Conservation (phyloP, 1,140 invertebrate genomes). For the Goniozus legneri region DNA sequence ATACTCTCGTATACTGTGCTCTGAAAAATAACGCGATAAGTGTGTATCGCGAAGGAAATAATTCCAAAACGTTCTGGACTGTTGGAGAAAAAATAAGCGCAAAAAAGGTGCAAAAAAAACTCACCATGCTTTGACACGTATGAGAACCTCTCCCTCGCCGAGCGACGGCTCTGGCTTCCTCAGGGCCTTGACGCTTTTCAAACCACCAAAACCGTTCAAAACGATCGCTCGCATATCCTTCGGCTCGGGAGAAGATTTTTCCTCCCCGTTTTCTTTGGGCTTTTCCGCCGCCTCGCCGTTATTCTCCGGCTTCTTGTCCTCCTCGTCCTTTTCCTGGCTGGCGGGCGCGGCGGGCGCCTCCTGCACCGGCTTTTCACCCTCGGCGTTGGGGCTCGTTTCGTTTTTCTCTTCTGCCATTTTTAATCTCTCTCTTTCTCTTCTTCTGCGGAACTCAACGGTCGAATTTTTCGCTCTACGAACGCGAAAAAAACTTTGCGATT, state of each 20-base stretch:
- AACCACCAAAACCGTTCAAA: slow-evolving; percentile 77
- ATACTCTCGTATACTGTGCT: no score
- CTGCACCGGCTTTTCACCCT: slow-evolving; percentile 38
- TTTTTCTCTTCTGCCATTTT: slow-evolving; percentile 53
- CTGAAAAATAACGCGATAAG: not conserved
- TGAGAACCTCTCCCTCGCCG: slow-evolving; percentile 75
- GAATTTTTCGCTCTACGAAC: slow-evolving; percentile 5
- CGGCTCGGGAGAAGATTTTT: slow-evolving; percentile 59
- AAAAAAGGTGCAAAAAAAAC: slow-evolving; percentile 36
- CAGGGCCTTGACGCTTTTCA: slow-evolving; percentile 78
- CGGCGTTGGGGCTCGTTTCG: slow-evolving; percentile 40
- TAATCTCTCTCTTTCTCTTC: slow-evolving; percentile 3
- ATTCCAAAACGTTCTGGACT: no score
- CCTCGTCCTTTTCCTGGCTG: slow-evolving; percentile 44
- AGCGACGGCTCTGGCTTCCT: slow-evolving; percentile 74
- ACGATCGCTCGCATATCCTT: slow-evolving; percentile 83
- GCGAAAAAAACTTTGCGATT: no score
- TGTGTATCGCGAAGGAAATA: not conserved
- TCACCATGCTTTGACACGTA: slow-evolving; percentile 83
- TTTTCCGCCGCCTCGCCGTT: slow-evolving; percentile 53
- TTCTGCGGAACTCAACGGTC: not conserved
- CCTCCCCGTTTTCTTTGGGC: slow-evolving; percentile 54
- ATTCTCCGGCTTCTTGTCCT: slow-evolving; percentile 55
- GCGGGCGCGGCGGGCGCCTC: slow-evolving; percentile 34
- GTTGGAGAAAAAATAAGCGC: slow-evolving; percentile 8